These are phyloP conservation scores for Tragopan temminckii DNA, from an alignment of 2,797 vertebrate genomes.

Conservation along the genomic window DNA sequence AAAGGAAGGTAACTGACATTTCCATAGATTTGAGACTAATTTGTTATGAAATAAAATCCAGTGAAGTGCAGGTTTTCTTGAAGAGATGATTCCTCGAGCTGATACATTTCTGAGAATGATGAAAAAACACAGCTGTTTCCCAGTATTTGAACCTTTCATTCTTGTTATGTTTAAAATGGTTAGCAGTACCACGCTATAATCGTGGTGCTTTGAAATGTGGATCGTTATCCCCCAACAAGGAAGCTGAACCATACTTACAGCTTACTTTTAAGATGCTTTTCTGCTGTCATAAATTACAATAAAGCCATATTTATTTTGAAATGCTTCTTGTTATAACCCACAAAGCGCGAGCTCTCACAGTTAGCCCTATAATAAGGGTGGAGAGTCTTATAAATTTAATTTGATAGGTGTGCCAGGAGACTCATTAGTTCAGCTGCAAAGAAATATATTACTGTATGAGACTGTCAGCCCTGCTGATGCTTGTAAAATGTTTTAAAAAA, in stretches of 20 bases:
- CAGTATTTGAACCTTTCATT: background rate
- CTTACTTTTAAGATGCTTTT: conserved; percentile 13
- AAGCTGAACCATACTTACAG: background rate
- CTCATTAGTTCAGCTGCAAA: conserved; percentile 82
- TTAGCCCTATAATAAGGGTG: conserved; percentile 79
- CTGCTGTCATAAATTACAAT: conserved; percentile 60
- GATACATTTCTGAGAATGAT: background rate
- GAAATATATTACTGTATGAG: conserved; percentile 79
- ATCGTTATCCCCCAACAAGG: background rate
- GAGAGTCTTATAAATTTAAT: conserved; percentile 84
- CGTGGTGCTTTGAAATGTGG: background rate
- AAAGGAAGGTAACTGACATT: background rate
- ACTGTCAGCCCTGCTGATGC: conserved; percentile 75
- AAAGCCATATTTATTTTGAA: conserved; percentile 74
- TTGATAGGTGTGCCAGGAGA: conserved; percentile 80
- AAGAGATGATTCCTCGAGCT: background rate
- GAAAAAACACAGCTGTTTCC: background rate
- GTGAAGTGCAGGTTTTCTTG: background rate
- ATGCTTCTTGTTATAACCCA: conserved; percentile 73
- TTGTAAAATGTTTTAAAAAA: conserved; percentile 79
- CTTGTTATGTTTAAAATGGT: background rate
- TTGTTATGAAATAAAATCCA: background rate
- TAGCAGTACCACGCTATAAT: background rate
- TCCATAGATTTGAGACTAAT: background rate
- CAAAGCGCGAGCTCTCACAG: conserved; percentile 70